Percentiles rank a stretch among this genome's conserved stretches.
These are phyloP conservation scores for Arctocebus calabarensis DNA, from an alignment of 2,797 vertebrate species.

Conservation along the genomic window DNA sequence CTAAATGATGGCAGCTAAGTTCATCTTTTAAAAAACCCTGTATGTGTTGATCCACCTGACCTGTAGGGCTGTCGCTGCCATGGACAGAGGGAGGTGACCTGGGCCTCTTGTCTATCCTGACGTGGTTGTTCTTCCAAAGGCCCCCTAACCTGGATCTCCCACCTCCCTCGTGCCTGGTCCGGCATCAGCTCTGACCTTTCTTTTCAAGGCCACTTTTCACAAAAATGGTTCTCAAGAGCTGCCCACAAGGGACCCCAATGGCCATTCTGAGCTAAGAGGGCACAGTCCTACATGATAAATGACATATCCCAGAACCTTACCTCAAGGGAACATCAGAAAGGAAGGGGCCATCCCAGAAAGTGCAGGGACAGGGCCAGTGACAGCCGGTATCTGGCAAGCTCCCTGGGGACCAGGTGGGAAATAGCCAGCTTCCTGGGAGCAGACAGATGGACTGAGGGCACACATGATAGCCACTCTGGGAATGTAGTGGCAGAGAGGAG, in stretches of 20 bases:
- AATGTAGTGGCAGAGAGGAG: not conserved
- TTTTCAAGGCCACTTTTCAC: not conserved
- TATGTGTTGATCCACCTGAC: not conserved
- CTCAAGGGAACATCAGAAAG: not conserved
- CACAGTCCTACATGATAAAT: not conserved
- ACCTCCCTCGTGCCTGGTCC: too few species aligned
- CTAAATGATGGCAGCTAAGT: too few species aligned
- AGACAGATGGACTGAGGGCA: not conserved
- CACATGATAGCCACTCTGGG: not conserved
- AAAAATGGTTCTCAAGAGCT: not conserved
- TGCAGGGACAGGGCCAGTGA: not conserved
- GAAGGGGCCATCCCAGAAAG: too few species aligned
- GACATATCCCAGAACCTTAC: not conserved
- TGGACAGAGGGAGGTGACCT: not conserved
- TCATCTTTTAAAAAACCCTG: too few species aligned
- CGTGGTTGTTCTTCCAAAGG: not conserved
- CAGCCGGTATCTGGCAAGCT: not conserved
- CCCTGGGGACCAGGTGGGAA: not conserved
- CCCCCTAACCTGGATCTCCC: not conserved
- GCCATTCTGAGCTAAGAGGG: not conserved
- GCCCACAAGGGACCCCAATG: not conserved
- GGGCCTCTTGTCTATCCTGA: not conserved
- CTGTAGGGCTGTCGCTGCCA: not conserved
- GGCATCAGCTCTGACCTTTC: not conserved
- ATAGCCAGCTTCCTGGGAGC: not conserved